Conservation (phyloP, 2,113 vertebrate genomes). For the Erinaceus europaeus region DNA sequence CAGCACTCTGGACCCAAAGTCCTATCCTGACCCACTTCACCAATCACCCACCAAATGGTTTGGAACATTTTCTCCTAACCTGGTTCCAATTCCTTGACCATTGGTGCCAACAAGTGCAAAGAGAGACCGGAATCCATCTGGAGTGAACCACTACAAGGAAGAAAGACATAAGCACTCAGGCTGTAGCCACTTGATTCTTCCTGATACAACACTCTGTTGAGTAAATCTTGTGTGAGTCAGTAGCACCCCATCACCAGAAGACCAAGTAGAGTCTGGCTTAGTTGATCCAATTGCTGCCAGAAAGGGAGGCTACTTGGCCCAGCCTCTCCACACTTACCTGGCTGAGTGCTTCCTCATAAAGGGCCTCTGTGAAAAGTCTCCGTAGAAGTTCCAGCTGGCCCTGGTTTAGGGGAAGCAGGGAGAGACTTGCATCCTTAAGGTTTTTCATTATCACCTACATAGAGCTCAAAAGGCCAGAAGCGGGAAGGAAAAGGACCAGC, state of each 20-base stretch:
- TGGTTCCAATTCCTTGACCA: constrained; percentile 98
- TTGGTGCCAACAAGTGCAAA: constrained; percentile 97
- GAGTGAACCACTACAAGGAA: constrained; percentile 92
- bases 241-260: not conserved
- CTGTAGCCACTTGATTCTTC: not conserved
- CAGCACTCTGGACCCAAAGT: not conserved
- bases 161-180: constrained; percentile 17
- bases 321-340: constrained; percentile 83
- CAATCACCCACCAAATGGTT: not conserved
- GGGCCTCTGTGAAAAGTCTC: constrained; percentile 88
- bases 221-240: not conserved
- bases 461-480: not conserved
- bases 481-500: not conserved
- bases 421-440: not conserved
- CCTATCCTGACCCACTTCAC: not conserved
- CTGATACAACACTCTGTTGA: not conserved
- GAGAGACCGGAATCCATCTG: constrained; percentile 94
- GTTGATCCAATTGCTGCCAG: not conserved
- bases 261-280: too few species aligned
- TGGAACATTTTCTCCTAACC: constrained; percentile 81
- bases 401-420: constrained; percentile 75
- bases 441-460: not conserved
- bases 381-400: constrained; percentile 92
- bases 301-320: not conserved
- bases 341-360: constrained; percentile 90